phyloP scores from a whole-genome alignment of 2,888 invertebrate genomes.

The Amblyjoppa proteus region DNA sequence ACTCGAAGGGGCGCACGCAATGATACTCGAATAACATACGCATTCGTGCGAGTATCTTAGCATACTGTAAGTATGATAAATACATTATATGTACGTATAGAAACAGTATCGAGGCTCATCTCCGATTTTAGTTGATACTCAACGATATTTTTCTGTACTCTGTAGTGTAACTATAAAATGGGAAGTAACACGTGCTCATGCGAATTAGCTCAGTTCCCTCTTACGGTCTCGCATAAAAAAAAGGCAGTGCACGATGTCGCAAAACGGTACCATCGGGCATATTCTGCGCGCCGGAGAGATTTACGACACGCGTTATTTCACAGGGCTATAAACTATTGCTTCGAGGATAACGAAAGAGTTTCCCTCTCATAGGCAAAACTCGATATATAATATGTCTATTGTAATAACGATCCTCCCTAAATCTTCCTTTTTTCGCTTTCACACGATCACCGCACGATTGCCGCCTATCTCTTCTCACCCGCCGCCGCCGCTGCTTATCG shows the following conservation, averaged over 20 bases:
- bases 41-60: slow-evolving; percentile 14
- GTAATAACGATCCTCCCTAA: too few relatives aligned
- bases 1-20: slow-evolving; percentile 52
- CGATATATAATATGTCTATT: not conserved
- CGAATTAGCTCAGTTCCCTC: not conserved
- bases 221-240: slow-evolving; percentile 62
- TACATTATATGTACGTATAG: slow-evolving; percentile 10
- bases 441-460: too few relatives aligned
- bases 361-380: not conserved
- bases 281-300: slow-evolving; percentile 42
- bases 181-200: slow-evolving; percentile 23
- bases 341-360: not conserved
- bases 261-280: slow-evolving; percentile 62
- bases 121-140: slow-evolving; percentile 15
- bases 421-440: too few relatives aligned
- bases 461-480: too few relatives aligned
- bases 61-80: not conserved
- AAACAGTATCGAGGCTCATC: slow-evolving; percentile 20
- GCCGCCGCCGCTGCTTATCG: too few relatives aligned
- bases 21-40: slow-evolving; percentile 51
- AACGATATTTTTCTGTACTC: not conserved
- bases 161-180: slow-evolving; percentile 9
- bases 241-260: slow-evolving; percentile 60
- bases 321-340: slow-evolving; percentile 56
- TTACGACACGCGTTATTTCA: slow-evolving; percentile 57